Evolutionary conservation across 2,888 invertebrate species (phyloP).

Genomic region (Phania funesta): DNA sequence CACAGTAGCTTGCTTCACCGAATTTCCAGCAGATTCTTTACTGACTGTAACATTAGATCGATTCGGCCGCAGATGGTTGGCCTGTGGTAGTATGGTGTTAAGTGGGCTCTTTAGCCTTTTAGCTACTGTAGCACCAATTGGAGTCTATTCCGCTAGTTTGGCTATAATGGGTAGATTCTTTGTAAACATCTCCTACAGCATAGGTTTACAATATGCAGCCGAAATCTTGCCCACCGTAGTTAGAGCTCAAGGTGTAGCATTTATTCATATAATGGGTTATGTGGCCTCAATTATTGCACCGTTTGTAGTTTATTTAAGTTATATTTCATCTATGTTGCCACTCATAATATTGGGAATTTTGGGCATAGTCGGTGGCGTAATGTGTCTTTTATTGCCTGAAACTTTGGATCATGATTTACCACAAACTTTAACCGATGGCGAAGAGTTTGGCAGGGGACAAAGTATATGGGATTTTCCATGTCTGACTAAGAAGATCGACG

Average conservation of each 20-base stretch:
- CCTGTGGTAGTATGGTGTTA: slow-evolving; percentile 89
- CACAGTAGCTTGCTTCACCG: slow-evolving; percentile 91
- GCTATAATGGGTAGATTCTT: slow-evolving; percentile 92
- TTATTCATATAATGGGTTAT: slow-evolving; percentile 93
- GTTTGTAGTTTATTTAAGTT: slow-evolving; percentile 90
- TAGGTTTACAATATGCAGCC: slow-evolving; percentile 93
- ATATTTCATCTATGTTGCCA: slow-evolving; percentile 86
- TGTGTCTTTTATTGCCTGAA: slow-evolving; percentile 91
- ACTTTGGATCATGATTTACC: slow-evolving; percentile 92
- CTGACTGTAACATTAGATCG: slow-evolving; percentile 87
- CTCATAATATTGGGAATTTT: slow-evolving; percentile 88
- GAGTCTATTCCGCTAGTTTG: slow-evolving; percentile 86
- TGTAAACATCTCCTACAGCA: slow-evolving; percentile 95
- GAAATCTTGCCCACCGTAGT: slow-evolving; percentile 93
- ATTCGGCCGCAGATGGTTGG: slow-evolving; percentile 92
- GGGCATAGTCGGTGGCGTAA: slow-evolving; percentile 87
- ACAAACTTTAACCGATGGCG: slow-evolving; percentile 92
- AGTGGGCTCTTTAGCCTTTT: slow-evolving; percentile 90
- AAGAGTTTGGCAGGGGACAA: slow-evolving; percentile 90
- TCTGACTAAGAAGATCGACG: slow-evolving; percentile 83
- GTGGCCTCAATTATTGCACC: slow-evolving; percentile 91
- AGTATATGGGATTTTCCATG: slow-evolving; percentile 91
- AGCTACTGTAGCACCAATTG: slow-evolving; percentile 86
- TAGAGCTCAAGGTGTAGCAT: slow-evolving; percentile 91
- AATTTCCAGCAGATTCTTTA: slow-evolving; percentile 91